Evolutionary conservation across 2,797 vertebrate genomes (phyloP), one percentile per base, ranked within the genome.

Genomic region (Fratercula arctica): DNA sequence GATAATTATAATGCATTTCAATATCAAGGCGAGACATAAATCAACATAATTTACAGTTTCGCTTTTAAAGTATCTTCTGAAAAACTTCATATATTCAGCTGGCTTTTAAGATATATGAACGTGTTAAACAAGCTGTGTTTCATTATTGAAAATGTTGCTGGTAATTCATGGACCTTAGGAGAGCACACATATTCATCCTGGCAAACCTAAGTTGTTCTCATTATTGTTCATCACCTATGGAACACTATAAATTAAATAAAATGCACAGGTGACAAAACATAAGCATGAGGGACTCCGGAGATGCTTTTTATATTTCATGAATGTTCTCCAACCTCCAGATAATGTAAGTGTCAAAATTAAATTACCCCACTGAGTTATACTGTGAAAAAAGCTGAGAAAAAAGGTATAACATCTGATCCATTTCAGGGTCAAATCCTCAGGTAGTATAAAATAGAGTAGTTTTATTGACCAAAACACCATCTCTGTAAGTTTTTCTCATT

Each of bases 1-100:
- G 53, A 67, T 75, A 94, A 93, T 70, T 78, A 45, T 81, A 83
- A 89, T 56, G 37, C 28, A 86, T 86, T 90, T 85, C 54, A 89
- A 54, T 78, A 81, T 66, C 67, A 90, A 76, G 33, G 10, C 1
- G 2, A 85, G 16, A 10, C 35, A 75, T 82, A 90, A 85, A 90
- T 87, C 46, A 76, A 67, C 16, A 54, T 80, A 66, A 9, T 87
- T 86, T 77, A 31, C 37, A 41, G 23, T 54, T 87, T 90, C 79
- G 14, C 6, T 79, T 86, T 87, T 66, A 79, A 93, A 82, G 31
- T 33, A 39, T 69, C 37, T 82, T 87, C 41, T 72, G 77, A 84
- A 93, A 89, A 57, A 3, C 4, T 10, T 86, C 46, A 28, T 79
- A 46, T 45, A 28, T 70, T 84, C 33, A 90, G 5, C 26, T 72